Base-by-base conservation (phyloP, 2,888 invertebrate species). In the Lymantria monacha region DNA sequence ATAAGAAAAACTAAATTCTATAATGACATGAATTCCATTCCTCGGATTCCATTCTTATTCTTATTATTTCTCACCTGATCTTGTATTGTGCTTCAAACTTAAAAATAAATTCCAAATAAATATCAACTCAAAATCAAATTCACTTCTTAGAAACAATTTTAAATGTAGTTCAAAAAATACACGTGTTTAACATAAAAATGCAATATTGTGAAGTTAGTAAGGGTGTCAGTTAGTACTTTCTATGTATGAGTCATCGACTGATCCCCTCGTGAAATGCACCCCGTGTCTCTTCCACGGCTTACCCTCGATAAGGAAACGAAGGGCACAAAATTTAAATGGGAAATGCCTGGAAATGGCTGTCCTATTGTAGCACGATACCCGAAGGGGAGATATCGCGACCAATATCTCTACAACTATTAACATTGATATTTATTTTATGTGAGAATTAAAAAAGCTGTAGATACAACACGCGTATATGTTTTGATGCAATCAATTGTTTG, bases 291-390 rank as follows among this genome's bases (percentile, higher is more conserved):
- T 66, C 46, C 61, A 60, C 59, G 49, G 57, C 66, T 51, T 42
- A 70, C 79, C 76, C 77, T 72, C 81, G 83, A 84, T 83, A 84
- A 83, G 83, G 80, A 84, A 82, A 76, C 76, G 72, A 72, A 78
- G 87, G 85, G 87, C 80, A 79, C 85, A 79, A 81, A 85, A 85
- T 85, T 80, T 85, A 36, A 87, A 87, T 81, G 81, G 87, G 85
- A 87, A 87, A 85, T 79, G 85, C 80, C 85, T 87, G 82, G 84
- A 88, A 87, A 87, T 84, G 87, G 86, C 83, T 79, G 81, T 78
- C 81, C 87, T 80, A 86, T 88, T 88, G 88, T 88, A 76, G 73
- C 73, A 73, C 77, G 70, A 73, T 76, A 72, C 74, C 79, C 81
- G 64, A 72, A 82, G 88, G 87, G 86, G 82, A 81, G 83, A 87